Conservation (phyloP, 1,140 invertebrate species). For the Drosophila lowei region DNA sequence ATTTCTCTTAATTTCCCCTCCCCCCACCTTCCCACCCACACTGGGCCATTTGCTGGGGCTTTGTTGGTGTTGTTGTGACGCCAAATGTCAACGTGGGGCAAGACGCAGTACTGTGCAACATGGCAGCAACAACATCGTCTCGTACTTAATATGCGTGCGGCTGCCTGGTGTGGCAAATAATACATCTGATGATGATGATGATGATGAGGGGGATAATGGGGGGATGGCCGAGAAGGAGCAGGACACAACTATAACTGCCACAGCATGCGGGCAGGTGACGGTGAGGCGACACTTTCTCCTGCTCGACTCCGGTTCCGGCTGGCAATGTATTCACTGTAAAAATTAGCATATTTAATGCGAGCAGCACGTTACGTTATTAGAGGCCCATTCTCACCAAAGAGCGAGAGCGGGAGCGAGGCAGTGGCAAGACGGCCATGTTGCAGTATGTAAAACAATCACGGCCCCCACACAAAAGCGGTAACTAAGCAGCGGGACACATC, state of each 20-base stretch:
- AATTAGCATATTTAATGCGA: slow-evolving; percentile 82
- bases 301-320: slow-evolving; percentile 25
- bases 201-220: background rate
- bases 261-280: background rate
- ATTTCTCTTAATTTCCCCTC: slow-evolving; percentile 71
- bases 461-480: slow-evolving; percentile 41
- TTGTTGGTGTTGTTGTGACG: slow-evolving; percentile 50
- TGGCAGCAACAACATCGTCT: slow-evolving; percentile 61
- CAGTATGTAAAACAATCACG: slow-evolving; percentile 70
- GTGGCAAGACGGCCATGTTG: slow-evolving; percentile 44
- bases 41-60: slow-evolving; percentile 14
- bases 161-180: slow-evolving; percentile 69
- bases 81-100: slow-evolving; percentile 73
- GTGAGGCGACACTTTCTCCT: slow-evolving; percentile 5
- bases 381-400: slow-evolving; percentile 72
- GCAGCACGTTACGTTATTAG: slow-evolving; percentile 80
- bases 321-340: slow-evolving; percentile 77
- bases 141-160: slow-evolving; percentile 74
- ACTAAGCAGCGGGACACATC: slow-evolving; percentile 38
- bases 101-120: slow-evolving; percentile 43
- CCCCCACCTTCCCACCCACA: slow-evolving; percentile 1
- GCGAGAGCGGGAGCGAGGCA: background rate
- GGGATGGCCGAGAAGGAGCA: slow-evolving; percentile 25
- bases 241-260: slow-evolving; percentile 39
- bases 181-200: slow-evolving; percentile 65